Percentiles rank a stretch among this genome's conserved stretches.
These are phyloP conservation scores for Paelopatides confundens DNA, from an alignment of 53 echinoderm and acorn worm species.

Conservation along the genomic window DNA sequence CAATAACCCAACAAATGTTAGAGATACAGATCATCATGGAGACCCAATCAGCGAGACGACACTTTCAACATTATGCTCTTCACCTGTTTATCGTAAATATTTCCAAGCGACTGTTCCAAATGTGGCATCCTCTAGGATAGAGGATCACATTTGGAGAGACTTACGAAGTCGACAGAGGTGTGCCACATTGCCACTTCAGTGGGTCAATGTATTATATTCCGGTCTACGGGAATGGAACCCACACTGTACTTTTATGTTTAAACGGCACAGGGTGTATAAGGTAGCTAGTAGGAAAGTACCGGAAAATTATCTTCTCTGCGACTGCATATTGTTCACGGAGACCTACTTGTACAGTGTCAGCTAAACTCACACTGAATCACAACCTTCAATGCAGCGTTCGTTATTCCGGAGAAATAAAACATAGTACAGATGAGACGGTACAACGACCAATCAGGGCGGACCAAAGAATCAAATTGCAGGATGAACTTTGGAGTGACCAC, in stretches of 20 bases:
- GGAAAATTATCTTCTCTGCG: neutral
- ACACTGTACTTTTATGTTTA: conserved; percentile 3
- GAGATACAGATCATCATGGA: neutral
- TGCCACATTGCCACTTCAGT: neutral
- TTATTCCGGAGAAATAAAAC: neutral
- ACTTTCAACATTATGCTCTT: neutral
- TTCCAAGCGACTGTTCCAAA: neutral
- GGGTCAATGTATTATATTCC: conserved; percentile 17
- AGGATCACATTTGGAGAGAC: neutral
- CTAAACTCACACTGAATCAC: neutral
- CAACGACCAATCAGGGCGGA: neutral
- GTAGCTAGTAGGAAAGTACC: neutral
- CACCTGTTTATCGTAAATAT: neutral
- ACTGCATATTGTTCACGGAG: neutral
- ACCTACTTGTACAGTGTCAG: conserved; percentile 4
- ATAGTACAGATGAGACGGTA: neutral
- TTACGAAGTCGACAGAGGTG: neutral
- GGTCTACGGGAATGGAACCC: neutral
- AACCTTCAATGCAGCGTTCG: neutral
- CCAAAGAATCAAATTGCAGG: neutral
- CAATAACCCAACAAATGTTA: neutral
- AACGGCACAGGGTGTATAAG: neutral
- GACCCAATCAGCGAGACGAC: neutral
- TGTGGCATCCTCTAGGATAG: neutral
- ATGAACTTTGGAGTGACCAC: neutral